Evolutionary conservation across 2,113 vertebrate species (phyloP), one percentile per base, ranked within the genome.

Genomic region (Heterotis niloticus): DNA sequence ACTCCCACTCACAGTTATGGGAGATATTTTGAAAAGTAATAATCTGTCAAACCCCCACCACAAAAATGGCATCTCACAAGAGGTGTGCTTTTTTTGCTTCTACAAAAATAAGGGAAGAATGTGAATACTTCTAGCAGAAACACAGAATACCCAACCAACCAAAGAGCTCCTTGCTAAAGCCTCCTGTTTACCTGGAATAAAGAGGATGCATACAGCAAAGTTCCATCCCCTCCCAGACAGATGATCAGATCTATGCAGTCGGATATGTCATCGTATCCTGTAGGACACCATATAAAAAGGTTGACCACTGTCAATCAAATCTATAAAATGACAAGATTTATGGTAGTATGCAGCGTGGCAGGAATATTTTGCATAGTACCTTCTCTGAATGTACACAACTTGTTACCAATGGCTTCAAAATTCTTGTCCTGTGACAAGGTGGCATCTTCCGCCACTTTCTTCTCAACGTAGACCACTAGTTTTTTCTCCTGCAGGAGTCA

Each of bases 391-490:
- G 92, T 92, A 85, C 93, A 94, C 80, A 94, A 91, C 80, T 94
- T 91, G 62, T 92, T 92, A 57, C 92, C 85, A 66, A 94, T 92
- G 64, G 88, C 84, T 51, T 86, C 88, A 28, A 94, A 94, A 0
- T 82, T 70, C 82, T 91, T 86, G 12, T 93, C 92, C 70, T 88
- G 88, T 4, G 86, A 87, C 29, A 94, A 88, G 5, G 88, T 85
- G 5, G 84, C 87, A 3, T 94, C 92, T 0, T 93, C 93, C 18
- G 89, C 92, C 0, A 92, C 93, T 75, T 92, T 89, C 82, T 93
- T 91, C 82, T 94, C 93, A 79, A 94, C 92, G n/a, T 90, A 94
- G 68, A 94, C 93, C 90, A 94, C 91, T 89, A 94, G 88, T 80
- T 89, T 89, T 80, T 93, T 94, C 87, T 94, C 92, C 93, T 94